Conservation (phyloP, 2,113 vertebrate genomes). For the Phalacrocorax aristotelis region DNA sequence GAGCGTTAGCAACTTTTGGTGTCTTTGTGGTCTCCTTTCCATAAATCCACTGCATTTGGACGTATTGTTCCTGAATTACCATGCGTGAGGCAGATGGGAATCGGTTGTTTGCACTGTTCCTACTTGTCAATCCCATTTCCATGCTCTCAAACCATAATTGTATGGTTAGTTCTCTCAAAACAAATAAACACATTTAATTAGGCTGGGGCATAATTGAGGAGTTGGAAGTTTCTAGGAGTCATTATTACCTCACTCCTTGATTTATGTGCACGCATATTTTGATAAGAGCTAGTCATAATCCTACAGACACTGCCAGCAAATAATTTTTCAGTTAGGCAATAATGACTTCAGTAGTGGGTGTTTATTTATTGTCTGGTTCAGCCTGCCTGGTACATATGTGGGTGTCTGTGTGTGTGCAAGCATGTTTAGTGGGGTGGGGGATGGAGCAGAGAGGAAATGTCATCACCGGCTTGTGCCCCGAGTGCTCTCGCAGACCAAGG, state of each 20-base stretch:
- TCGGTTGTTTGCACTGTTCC: accelerated
- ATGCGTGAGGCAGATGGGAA: accelerated
- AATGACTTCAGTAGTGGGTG: slow-evolving; percentile 70
- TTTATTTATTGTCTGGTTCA: slow-evolving; percentile 72
- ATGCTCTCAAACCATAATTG: background rate
- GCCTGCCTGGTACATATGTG: slow-evolving; percentile 59
- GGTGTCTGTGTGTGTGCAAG: slow-evolving; percentile 58
- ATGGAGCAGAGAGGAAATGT: slow-evolving; percentile 32
- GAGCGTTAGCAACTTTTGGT: background rate
- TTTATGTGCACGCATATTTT: slow-evolving; percentile 60
- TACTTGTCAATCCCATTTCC: background rate
- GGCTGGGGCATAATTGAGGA: slow-evolving; percentile 34
- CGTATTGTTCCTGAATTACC: background rate
- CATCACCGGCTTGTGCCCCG: background rate
- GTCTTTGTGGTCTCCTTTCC: background rate
- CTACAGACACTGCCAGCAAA: slow-evolving; percentile 68
- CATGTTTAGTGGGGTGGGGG: background rate
- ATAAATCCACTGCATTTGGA: background rate
- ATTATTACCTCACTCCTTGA: slow-evolving; percentile 62
- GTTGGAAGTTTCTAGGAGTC: slow-evolving; percentile 54
- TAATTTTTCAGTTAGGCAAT: slow-evolving; percentile 72
- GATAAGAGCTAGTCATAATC: slow-evolving; percentile 67
- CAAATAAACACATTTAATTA: slow-evolving; percentile 40
- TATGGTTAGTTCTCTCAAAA: background rate
- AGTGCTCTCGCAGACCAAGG: background rate